These are phyloP conservation scores for Eurytoma californica DNA, from an alignment of 2,888 invertebrate genomes.

Conservation along the genomic window DNA sequence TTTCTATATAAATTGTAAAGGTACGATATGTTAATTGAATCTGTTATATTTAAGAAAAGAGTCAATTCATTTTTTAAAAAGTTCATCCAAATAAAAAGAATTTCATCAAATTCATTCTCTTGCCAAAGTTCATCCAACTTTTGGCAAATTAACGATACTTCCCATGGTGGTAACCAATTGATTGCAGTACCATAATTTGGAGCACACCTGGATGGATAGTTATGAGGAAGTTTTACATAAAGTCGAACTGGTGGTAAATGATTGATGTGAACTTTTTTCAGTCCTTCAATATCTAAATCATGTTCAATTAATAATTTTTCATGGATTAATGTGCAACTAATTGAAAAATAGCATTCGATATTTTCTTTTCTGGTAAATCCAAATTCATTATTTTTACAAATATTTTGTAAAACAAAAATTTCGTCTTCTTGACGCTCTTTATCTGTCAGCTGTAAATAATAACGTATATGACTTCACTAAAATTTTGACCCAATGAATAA, in stretches of 20 bases:
- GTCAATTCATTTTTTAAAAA: slow-evolving; percentile 63
- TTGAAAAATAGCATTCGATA: slow-evolving; percentile 57
- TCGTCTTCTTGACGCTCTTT: slow-evolving; percentile 62
- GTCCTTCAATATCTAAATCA: background rate
- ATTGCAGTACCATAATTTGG: slow-evolving; percentile 62
- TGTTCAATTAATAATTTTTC: slow-evolving; percentile 26
- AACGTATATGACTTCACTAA: background rate
- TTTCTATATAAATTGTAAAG: slow-evolving; percentile 49
- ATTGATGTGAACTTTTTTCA: slow-evolving; percentile 54
- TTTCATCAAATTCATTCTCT: slow-evolving; percentile 61
- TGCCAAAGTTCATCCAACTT: slow-evolving; percentile 66
- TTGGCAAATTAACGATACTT: slow-evolving; percentile 61
- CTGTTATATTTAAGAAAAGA: slow-evolving; percentile 57
- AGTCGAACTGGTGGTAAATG: slow-evolving; percentile 63
- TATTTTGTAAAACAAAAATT: slow-evolving; percentile 60
- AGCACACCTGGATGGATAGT: slow-evolving; percentile 62
- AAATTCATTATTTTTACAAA: slow-evolving; percentile 61
- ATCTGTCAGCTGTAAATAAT: slow-evolving; percentile 49
- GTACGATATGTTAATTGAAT: slow-evolving; percentile 62
- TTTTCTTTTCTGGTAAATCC: slow-evolving; percentile 45
- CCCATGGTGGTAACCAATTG: slow-evolving; percentile 64
- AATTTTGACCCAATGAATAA: too few species aligned
- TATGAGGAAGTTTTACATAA: slow-evolving; percentile 57
- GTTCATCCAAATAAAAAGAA: slow-evolving; percentile 64
- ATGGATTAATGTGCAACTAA: slow-evolving; percentile 48